Evolutionary conservation across 2,797 vertebrate genomes (phyloP).

Genomic region (Lagorchestes hirsutus): DNA sequence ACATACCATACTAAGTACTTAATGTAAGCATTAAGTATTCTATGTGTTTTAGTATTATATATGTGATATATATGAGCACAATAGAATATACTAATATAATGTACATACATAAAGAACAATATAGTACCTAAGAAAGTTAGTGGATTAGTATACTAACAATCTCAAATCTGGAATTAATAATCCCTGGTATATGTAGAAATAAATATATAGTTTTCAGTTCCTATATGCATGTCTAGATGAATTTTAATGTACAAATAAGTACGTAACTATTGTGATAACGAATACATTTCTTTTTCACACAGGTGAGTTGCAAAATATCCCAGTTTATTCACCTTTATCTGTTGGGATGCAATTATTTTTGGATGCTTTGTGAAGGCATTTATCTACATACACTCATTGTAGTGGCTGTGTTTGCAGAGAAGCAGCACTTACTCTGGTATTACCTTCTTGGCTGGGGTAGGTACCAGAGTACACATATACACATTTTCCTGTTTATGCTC

Average conservation of each 20-base stretch:
- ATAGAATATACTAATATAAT: background rate
- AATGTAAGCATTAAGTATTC: background rate
- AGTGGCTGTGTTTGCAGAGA: conserved; percentile 98
- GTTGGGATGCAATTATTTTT: conserved; percentile 98
- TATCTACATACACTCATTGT: conserved; percentile 98
- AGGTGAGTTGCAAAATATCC: conserved; percentile 96
- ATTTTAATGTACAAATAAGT: background rate
- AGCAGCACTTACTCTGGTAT: conserved; percentile 98
- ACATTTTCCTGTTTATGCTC: background rate
- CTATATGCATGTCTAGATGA: background rate
- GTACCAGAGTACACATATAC: conserved; percentile 58
- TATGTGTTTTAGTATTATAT: background rate
- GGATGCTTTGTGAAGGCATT: conserved; percentile 99
- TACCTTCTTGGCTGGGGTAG: conserved; percentile 98
- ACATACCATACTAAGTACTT: background rate
- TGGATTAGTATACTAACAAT: background rate
- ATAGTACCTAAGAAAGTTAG: background rate
- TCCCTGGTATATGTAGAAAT: background rate
- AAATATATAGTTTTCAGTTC: background rate
- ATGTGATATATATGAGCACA: background rate
- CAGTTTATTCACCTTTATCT: conserved; percentile 96
- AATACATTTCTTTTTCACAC: background rate
- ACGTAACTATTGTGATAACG: background rate
- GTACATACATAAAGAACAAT: background rate
- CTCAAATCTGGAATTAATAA: background rate